Base-by-base conservation (phyloP, 1,140 invertebrate genomes). In the Lepidurus arcticus region DNA sequence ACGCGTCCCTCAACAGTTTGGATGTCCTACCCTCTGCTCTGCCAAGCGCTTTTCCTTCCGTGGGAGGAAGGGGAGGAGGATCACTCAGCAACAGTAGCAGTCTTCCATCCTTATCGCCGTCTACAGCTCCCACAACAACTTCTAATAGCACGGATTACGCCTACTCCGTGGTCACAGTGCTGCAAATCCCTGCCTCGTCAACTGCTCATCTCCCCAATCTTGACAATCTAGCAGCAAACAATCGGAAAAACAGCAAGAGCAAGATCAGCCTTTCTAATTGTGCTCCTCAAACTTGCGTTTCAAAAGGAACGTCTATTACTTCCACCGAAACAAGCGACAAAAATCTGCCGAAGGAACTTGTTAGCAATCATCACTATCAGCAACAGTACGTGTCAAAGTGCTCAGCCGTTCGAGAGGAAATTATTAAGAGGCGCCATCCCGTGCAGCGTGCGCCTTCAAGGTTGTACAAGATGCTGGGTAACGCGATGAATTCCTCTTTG, bases 391-490 rank as follows among this genome's bases (percentile, higher is more conserved):
- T 65, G 53, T 16, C 53, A 7, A 65, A 65, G 53, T 13, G 53
- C n/a, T 65, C 13, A 13, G 53, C 21, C 53, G 6, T 21, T 21
- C 16, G 53, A 21, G 21, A 65, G 21, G 53, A 65, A 7, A 65
- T 65, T 65, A 65, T 65, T 65, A 65, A 65, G 21, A 65, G 83
- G 9, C 84, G 88, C 34, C 90, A 90, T 83, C 90, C 90, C 13
- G 90, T 92, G 24, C 90, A 92, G 83, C 86, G 91, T 81, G 90
- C 90, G 73, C 90, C 91, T 10, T 92, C 91, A 2, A 87, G 91
- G 21, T 84, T 92, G 10, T 91, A 92, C 80, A 65, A 65, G 53
- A 1, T 65, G 53, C 21, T 65, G n/a, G 53, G 53, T 16, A 21
- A 65, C 21, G 53, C 53, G 53, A 65, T 65, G 53, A 65, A 65